Percentiles rank a stretch among this genome's conserved stretches.
Evolutionary conservation across 2,113 vertebrate genomes (phyloP).

Genomic region (Dipodomys merriami): DNA sequence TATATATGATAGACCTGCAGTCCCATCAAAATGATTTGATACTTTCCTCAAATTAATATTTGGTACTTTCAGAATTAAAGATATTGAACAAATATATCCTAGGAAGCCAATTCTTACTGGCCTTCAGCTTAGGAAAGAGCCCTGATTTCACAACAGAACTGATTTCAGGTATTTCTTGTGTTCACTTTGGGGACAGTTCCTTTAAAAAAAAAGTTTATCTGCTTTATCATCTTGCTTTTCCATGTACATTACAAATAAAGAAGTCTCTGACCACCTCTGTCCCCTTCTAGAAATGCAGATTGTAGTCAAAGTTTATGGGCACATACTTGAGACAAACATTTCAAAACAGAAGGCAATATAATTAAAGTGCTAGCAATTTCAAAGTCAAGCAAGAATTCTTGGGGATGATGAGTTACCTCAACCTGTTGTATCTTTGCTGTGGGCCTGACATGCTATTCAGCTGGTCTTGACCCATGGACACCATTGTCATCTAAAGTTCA

Average conservation of each 20-base stretch:
- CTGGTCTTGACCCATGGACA: slow-evolving; percentile 29
- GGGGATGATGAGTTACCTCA: slow-evolving; percentile 9
- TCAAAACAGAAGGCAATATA: slow-evolving; percentile 7
- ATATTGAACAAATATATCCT: neutral
- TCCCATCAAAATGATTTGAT: neutral
- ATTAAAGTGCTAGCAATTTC: neutral
- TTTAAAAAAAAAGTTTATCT: neutral
- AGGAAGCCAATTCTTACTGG: slow-evolving; percentile 29
- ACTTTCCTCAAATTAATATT: slow-evolving; percentile 31
- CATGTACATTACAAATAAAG: neutral
- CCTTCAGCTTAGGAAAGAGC: neutral
- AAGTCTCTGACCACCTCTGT: neutral
- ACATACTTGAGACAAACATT: neutral
- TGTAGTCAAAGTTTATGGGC: neutral
- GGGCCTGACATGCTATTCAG: neutral
- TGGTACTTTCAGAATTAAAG: slow-evolving; percentile 57
- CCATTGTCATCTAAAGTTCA: neutral
- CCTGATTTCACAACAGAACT: neutral
- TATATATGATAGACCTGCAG: neutral
- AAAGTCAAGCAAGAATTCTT: slow-evolving; percentile 29
- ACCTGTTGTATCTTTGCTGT: neutral
- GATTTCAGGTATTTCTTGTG: neutral
- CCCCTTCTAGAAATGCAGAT: neutral
- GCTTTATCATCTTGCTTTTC: neutral
- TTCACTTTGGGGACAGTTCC: neutral